Base-by-base conservation (phyloP, 1,140 invertebrate genomes). In the Mamestra configurata region DNA sequence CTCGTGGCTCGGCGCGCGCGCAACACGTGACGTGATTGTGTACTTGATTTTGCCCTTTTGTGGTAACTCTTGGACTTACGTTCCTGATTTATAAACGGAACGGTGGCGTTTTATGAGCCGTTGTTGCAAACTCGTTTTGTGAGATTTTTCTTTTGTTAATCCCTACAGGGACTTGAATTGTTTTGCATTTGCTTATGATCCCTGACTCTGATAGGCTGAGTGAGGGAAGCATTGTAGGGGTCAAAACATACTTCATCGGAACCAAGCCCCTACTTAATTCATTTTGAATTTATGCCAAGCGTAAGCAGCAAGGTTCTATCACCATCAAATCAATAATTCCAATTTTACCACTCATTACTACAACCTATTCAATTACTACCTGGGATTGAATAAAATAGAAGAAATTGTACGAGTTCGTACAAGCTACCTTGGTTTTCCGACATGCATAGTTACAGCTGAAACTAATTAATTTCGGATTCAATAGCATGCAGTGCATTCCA, bases 1-100 rank as follows among this genome's bases (percentile, higher is more conserved):
- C 27, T 31, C 93, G 92, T 92, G 89, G 90, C 89, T 79, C 66
- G 86, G 86, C 91, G 91, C 89, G 90, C 92, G 93, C 90, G 82
- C 53, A 86, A 82, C 93, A 94, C 93, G 93, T 94, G 93, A 93
- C 93, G 85, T 80, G 85, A 88, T 88, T 89, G 86, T 88, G 89
- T 81, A 86, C 84, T 84, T 81, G 84, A 85, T 87, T 92, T 92
- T 86, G 87, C 88, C 87, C 90, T 93, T 93, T 92, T 91, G 70
- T 92, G 86, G 89, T 81, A 76, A 61, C 73, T 76, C 57, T 76
- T 76, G 73, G 20, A 31, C 73, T 57, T 76, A 70, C 66, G 66
- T 70, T 70, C 66, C 66, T 82, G 77, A 81, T 85, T 85, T 82
- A 76, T 76, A 76, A 46, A 51, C 27, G 64, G 22, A 46, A 37